A percentile compares a stretch with the other conserved stretches of the same genome.
Conservation (phyloP, 2,797 vertebrate genomes). For the Bovichtus variegatus region DNA sequence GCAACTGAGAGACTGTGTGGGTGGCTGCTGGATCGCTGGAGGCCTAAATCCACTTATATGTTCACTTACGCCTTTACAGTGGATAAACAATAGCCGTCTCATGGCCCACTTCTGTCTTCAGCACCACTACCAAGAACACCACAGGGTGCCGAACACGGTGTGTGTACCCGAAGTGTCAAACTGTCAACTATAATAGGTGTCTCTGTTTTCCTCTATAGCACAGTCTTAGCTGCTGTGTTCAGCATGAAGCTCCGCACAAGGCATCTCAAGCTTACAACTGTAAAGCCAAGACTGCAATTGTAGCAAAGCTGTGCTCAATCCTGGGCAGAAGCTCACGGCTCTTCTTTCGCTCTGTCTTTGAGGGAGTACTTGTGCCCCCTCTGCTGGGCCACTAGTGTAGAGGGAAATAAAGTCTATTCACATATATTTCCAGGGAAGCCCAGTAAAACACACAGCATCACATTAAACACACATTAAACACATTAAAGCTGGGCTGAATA, state of each 20-base stretch:
- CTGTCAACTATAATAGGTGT: not conserved
- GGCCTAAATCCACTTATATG: conserved; percentile 38
- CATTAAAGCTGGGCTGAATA: no score
- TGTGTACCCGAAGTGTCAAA: not conserved
- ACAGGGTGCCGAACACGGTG: not conserved
- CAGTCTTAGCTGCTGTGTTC: not conserved
- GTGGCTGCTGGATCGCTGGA: conserved; percentile 42
- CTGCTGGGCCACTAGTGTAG: conserved; percentile 29
- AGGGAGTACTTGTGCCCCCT: conserved; percentile 33
- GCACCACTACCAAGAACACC: not conserved
- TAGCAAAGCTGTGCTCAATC: not conserved
- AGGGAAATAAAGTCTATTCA: no score
- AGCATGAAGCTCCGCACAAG: not conserved
- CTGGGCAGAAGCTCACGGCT: not conserved
- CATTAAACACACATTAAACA: no score
- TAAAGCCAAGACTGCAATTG: not conserved
- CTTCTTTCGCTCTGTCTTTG: not conserved
- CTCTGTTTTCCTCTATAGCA: not conserved
- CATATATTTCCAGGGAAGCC: no score
- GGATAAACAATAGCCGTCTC: conserved; percentile 25
- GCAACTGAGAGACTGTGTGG: conserved; percentile 46
- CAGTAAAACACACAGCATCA: no score
- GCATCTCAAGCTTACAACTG: not conserved
- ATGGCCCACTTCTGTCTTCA: conserved; percentile 15
- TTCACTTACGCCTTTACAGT: conserved; percentile 29